Conservation (phyloP, 2,113 vertebrate species). For the Myrmecophaga tridactyla region DNA sequence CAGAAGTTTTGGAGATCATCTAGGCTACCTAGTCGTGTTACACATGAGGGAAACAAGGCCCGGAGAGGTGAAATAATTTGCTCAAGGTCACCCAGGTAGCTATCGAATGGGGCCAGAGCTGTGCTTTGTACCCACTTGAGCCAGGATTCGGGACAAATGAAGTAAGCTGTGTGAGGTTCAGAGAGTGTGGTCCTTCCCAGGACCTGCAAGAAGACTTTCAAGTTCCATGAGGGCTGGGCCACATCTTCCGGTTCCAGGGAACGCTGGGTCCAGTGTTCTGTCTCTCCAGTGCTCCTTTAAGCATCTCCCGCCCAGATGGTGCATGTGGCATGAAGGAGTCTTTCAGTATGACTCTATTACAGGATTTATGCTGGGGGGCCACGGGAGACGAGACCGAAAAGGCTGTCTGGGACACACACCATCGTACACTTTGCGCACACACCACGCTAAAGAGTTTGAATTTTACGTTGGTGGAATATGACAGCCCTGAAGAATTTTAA, state of each 20-base stretch:
- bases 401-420: not conserved
- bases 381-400: not conserved
- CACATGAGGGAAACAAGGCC: not conserved
- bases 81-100: not conserved
- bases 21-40: not conserved
- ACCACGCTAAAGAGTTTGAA: not conserved
- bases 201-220: not conserved
- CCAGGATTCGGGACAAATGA: not conserved
- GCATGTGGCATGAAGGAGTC: accelerated
- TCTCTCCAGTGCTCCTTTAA: not conserved
- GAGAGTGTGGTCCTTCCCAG: not conserved
- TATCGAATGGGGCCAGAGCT: not conserved
- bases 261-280: too few species aligned
- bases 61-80: not conserved
- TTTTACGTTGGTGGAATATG: not conserved
- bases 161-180: not conserved
- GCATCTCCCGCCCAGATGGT: not conserved
- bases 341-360: not conserved
- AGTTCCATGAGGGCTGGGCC: not conserved
- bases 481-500: not conserved
- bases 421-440: not conserved
- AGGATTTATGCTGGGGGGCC: too few species aligned
- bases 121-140: not conserved
- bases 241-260: not conserved
- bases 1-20: not conserved